These are phyloP conservation scores for Nebria salina DNA, from an alignment of 2,888 invertebrate species.

Conservation along the genomic window DNA sequence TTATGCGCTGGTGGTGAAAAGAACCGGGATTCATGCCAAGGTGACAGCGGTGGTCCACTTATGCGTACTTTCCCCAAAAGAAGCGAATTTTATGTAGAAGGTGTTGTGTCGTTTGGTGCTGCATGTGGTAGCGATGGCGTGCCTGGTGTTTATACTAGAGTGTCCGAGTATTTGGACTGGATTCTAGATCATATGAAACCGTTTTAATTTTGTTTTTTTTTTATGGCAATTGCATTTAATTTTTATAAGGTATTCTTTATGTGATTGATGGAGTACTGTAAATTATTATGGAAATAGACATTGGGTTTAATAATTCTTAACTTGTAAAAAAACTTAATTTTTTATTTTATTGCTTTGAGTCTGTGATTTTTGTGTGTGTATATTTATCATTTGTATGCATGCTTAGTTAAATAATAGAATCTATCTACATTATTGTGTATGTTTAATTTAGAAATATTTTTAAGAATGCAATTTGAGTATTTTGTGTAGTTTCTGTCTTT, in stretches of 20 bases:
- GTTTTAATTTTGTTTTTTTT: conserved; percentile 31
- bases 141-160: conserved; percentile 57
- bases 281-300: background rate
- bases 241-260: background rate
- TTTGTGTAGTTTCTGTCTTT: too few relatives aligned
- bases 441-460: too few relatives aligned
- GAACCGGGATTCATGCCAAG: conserved; percentile 76
- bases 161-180: conserved; percentile 67
- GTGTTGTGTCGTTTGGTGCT: conserved; percentile 73
- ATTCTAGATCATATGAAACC: conserved; percentile 64
- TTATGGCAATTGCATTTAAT: background rate
- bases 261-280: background rate
- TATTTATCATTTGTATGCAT: background rate
- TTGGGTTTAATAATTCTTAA: background rate
- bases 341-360: background rate
- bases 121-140: conserved; percentile 56
- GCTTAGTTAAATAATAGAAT: background rate
- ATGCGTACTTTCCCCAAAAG: conserved; percentile 67
- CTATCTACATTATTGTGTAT: too few relatives aligned
- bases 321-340: too few relatives aligned
- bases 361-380: background rate
- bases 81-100: conserved; percentile 69
- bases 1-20: conserved; percentile 77
- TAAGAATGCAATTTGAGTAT: too few relatives aligned
- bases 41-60: conserved; percentile 82